Evolutionary conservation across 2,888 invertebrate genomes (phyloP).

Genomic region (Cephus sareptanus): DNA sequence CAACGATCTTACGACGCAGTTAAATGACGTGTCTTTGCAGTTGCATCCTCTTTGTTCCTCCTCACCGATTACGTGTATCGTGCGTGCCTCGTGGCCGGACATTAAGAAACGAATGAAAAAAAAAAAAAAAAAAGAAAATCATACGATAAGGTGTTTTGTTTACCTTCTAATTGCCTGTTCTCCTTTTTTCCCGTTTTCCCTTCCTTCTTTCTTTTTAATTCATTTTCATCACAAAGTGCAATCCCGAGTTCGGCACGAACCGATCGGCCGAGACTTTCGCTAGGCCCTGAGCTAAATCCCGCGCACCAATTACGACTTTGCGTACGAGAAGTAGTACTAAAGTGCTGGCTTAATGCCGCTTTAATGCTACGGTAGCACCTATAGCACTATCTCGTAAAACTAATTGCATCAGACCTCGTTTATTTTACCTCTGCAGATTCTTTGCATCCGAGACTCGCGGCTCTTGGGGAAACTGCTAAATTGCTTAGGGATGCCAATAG

Average conservation of each 20-base stretch:
- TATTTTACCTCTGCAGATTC: slow-evolving; percentile 37
- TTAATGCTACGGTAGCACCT: slow-evolving; percentile 51
- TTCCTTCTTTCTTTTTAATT: background rate
- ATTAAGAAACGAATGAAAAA: background rate
- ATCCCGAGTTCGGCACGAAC: background rate
- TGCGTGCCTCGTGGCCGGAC: background rate
- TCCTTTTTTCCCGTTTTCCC: no score
- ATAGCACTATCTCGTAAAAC: slow-evolving; percentile 53
- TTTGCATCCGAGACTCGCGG: slow-evolving; percentile 32
- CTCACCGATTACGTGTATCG: background rate
- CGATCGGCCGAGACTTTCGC: slow-evolving; percentile 48
- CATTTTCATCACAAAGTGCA: background rate
- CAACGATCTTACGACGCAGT: background rate
- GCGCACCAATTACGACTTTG: slow-evolving; percentile 4
- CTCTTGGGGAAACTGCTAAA: slow-evolving; percentile 1
- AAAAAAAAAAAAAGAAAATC: background rate
- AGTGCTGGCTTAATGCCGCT: slow-evolving; percentile 50
- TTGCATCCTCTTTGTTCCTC: background rate
- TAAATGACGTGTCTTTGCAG: background rate
- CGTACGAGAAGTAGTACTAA: slow-evolving; percentile 40
- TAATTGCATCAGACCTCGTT: slow-evolving; percentile 61
- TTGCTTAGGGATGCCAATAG: background rate
- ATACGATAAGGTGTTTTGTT: background rate
- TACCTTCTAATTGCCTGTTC: background rate
- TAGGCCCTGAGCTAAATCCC: slow-evolving; percentile 54